Evolutionary conservation across 2,888 invertebrate species (phyloP).

Genomic region (Troglohyphantes excavatus): DNA sequence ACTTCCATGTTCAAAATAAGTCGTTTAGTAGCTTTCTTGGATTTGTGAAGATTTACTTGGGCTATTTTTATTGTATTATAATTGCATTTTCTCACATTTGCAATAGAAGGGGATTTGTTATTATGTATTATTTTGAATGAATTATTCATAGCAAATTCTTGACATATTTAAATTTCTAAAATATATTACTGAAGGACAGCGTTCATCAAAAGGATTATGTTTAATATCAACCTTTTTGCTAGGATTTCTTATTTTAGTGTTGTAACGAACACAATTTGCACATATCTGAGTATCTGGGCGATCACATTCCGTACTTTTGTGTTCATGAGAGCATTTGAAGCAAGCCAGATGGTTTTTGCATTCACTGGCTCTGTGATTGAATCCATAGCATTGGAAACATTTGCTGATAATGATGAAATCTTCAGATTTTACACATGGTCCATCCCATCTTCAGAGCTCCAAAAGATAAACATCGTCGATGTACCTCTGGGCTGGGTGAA

Average conservation of each 20-base stretch:
- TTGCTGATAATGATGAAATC: slow-evolving; percentile 13
- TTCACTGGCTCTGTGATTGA: neutral
- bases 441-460: no score
- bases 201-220: neutral
- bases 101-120: no score
- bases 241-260: neutral
- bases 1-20: slow-evolving; percentile 12
- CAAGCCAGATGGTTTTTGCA: neutral
- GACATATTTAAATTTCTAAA: neutral
- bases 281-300: neutral
- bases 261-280: slow-evolving; percentile 13
- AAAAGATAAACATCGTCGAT: no score
- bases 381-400: slow-evolving; percentile 12
- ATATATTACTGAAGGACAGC: neutral
- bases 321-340: neutral
- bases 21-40: neutral
- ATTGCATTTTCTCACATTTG: no score
- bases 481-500: no score
- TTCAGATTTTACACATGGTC: neutral
- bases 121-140: neutral
- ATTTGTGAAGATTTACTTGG: slow-evolving; percentile 21
- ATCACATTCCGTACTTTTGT: neutral
- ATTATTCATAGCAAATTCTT: slow-evolving; percentile 3
- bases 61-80: no score
- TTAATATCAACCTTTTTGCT: slow-evolving; percentile 13